Percentiles rank a stretch among this genome's conserved stretches.
These are phyloP conservation scores for Podocnemis expansa DNA, from an alignment of 2,113 vertebrate species.

Conservation along the genomic window DNA sequence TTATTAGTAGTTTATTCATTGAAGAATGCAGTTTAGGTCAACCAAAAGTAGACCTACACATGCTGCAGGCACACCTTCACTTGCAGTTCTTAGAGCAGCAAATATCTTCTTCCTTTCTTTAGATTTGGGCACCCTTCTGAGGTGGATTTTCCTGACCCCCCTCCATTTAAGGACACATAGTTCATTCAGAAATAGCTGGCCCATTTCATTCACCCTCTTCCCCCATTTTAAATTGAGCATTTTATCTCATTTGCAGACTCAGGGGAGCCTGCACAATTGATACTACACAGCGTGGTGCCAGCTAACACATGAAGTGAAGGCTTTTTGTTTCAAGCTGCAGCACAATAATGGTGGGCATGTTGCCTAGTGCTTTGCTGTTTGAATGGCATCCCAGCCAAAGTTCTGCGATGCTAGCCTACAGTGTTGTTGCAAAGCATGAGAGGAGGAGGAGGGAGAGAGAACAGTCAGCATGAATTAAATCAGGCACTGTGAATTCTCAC, in stretches of 20 bases:
- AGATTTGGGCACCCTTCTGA: too few species aligned
- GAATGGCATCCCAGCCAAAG: background rate
- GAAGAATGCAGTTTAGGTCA: background rate
- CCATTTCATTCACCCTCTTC: too few species aligned
- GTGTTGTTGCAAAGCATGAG: background rate
- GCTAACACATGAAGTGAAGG: background rate
- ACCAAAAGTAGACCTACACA: background rate
- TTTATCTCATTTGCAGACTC: accelerated
- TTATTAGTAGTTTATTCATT: background rate
- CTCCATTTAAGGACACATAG: background rate
- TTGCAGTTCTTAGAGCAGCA: background rate
- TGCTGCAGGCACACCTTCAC: background rate
- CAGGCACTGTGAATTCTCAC: background rate
- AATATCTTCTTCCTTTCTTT: background rate
- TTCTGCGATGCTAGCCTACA: accelerated
- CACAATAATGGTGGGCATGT: accelerated
- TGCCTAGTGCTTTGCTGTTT: accelerated
- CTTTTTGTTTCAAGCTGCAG: background rate
- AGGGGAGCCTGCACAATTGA: background rate
- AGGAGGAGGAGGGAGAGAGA: background rate
- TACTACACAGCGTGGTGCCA: too few species aligned
- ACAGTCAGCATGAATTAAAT: background rate
- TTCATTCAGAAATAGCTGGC: background rate
- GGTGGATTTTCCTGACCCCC: background rate
- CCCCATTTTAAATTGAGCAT: background rate